Evolutionary conservation across 2,888 invertebrate genomes (phyloP).

Genomic region (Acheta domesticus): DNA sequence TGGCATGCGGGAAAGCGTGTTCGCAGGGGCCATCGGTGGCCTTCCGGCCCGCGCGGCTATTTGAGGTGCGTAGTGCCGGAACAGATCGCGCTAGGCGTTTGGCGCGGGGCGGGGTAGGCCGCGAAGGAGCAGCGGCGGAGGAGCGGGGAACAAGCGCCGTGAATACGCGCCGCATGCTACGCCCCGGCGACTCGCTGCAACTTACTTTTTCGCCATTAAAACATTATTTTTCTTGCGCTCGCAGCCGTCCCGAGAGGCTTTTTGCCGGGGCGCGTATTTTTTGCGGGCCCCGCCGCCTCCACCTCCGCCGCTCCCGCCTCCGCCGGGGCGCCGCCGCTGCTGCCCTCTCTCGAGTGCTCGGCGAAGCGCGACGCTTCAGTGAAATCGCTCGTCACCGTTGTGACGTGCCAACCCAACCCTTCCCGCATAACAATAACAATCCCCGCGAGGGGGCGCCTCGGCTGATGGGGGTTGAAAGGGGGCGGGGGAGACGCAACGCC

Average conservation of each 20-base stretch:
- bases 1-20: too few species aligned
- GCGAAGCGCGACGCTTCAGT: conserved; percentile 5
- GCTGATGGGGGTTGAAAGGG: conserved; percentile 18
- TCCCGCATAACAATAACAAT: conserved; percentile 18
- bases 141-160: too few species aligned
- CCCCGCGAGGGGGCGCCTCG: not conserved
- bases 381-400: conserved; percentile 3
- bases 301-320: not conserved
- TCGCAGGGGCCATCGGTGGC: too few species aligned
- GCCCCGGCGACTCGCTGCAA: too few species aligned
- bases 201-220: not conserved
- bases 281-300: not conserved
- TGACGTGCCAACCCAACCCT: conserved; percentile 6
- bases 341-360: conserved; percentile 18
- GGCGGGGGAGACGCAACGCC: not conserved
- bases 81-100: too few species aligned
- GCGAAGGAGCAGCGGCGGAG: too few species aligned
- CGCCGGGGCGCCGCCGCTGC: not conserved
- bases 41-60: too few species aligned
- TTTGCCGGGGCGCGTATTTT: not conserved
- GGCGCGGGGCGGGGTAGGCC: too few species aligned
- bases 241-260: not conserved
- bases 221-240: not conserved
- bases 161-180: too few species aligned
- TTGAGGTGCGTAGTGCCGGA: too few species aligned